Evolutionary conservation across 2,113 vertebrate species (phyloP), one percentile per base, ranked within the genome.

Genomic region (Misgurnus mizolepis): DNA sequence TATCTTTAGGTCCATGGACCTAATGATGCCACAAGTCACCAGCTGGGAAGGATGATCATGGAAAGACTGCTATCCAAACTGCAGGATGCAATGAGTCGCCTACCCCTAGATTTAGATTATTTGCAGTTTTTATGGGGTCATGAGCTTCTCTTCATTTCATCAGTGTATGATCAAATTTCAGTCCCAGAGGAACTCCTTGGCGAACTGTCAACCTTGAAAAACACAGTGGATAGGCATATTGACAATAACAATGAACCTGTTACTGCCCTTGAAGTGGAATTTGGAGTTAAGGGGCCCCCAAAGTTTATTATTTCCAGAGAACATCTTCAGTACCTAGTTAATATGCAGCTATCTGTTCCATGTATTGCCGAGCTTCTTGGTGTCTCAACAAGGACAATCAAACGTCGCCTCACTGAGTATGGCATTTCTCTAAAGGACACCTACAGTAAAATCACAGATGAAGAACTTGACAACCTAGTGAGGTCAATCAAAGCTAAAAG

Each of bases 381-480:
- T 69, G 67, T 69, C 45, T 69, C 67, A 49, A 22, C 11, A 27
- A 69, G 45, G 18, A 69, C 43, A 3, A 49, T 50, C 6, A n/a
- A 67, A 9, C 17, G 39, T 14, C 22, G 67, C 10, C 67, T 50
- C 45, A 6, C 1, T 18, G 55, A 60, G 41, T 61, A 34, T 60
- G 50, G 15, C 5, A 68, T 60, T 69, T 79, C 66, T 27, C 7
- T 69, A 60, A 79, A 11, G 7, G 55, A 18, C 6, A 79, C 50
- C 14, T 79, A 79, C 53, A 58, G 53, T 27, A 79, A 27, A 7
- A 45, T 79, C 10, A 60, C 67, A 47, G 66, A 79, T 61, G 77
- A 79, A 8, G 50, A 79, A 7, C 53, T 79, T 67, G 77, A 79
- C 66, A 55, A 69, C 41, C 77, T 69, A 17, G 77, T 79, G 1